These are phyloP conservation scores for Trissoscelio sp. DNA, from an alignment of 2,888 invertebrate species.

Conservation along the genomic window DNA sequence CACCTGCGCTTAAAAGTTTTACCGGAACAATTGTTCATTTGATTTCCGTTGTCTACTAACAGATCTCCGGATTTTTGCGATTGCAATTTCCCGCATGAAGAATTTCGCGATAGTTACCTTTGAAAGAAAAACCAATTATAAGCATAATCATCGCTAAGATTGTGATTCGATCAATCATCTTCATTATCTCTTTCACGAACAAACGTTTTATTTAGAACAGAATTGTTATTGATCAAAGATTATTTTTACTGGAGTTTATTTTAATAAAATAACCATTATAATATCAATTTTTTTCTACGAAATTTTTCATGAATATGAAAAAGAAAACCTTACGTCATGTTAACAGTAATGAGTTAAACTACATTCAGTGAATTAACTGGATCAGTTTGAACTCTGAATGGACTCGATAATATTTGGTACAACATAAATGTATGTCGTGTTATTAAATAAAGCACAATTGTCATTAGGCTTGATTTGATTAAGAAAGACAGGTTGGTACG, in stretches of 20 bases:
- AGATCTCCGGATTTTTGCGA: constrained; percentile 53
- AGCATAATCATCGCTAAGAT: constrained; percentile 22
- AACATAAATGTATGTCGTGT: constrained; percentile 28
- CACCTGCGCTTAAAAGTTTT: neutral
- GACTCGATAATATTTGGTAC: constrained; percentile 1
- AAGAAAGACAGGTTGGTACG: constrained; percentile 63
- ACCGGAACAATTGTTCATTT: constrained; percentile 43
- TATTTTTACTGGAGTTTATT: no score
- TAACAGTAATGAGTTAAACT: no score
- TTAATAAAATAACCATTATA: no score
- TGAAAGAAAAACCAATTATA: constrained; percentile 37
- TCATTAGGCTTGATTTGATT: constrained; percentile 53
- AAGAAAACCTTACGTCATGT: no score
- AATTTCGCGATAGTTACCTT: constrained; percentile 27
- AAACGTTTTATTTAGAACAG: no score
- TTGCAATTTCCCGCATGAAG: constrained; percentile 59
- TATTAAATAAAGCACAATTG: constrained; percentile 47
- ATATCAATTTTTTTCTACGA: no score
- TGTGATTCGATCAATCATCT: neutral
- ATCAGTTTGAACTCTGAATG: constrained; percentile 5
- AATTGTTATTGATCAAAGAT: no score
- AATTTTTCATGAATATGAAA: no score
- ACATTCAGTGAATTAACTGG: no score
- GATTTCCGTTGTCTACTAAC: constrained; percentile 54
- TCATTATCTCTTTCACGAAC: no score